Percentiles rank a stretch among this genome's conserved stretches.
These are phyloP conservation scores for Xestia c-nigrum DNA, from an alignment of 2,888 invertebrate genomes.

Conservation along the genomic window DNA sequence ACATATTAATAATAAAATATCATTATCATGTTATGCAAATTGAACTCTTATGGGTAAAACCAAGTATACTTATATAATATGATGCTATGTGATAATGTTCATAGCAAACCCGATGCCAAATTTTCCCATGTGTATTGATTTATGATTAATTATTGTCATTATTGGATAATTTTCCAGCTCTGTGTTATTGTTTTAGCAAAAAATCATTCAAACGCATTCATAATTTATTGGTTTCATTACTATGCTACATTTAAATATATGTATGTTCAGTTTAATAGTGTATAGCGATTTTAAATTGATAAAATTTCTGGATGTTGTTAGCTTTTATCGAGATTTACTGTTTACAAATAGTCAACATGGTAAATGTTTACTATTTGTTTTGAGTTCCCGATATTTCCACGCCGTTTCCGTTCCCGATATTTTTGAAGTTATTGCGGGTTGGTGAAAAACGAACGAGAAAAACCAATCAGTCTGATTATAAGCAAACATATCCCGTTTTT, in stretches of 20 bases:
- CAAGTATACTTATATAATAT: neutral
- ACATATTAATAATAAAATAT: conserved; percentile 48
- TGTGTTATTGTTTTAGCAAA: neutral
- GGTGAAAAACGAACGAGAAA: no score
- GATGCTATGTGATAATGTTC: neutral
- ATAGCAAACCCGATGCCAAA: neutral
- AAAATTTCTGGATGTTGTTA: neutral
- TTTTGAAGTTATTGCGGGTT: no score
- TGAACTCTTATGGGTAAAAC: neutral
- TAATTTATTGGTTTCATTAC: neutral
- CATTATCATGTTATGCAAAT: conserved; percentile 1
- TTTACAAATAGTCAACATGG: no score
- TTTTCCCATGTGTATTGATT: neutral
- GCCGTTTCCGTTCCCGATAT: no score
- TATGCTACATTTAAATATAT: neutral
- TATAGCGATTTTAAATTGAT: neutral
- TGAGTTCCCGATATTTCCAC: no score
- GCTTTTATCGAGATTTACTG: neutral
- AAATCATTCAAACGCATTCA: neutral
- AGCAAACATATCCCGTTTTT: no score
- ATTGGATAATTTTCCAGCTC: neutral
- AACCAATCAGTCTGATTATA: no score
- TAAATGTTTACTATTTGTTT: no score
- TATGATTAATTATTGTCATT: neutral
- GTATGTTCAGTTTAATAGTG: neutral